Base-by-base conservation (phyloP, 2,888 invertebrate genomes). In the Anarsia innoxiella region DNA sequence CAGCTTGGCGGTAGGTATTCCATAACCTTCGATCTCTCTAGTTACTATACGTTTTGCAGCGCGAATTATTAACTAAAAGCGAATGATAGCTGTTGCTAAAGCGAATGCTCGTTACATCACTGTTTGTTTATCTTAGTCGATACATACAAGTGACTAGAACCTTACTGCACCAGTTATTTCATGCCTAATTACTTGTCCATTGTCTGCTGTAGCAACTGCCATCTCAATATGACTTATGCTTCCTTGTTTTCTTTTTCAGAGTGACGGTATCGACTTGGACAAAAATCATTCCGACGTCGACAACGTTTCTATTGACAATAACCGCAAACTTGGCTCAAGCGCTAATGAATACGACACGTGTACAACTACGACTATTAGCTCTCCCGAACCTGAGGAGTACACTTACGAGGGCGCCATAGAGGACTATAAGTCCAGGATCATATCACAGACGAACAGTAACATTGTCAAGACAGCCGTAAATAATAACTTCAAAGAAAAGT, bases 381-480 rank as follows among this genome's bases (percentile, higher is more conserved):
- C 91, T 29, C 89, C 90, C 1, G 90, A 91, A 69, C 89, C 89
- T 19, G 89, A 92, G 57, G 93, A 94, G 67, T 94, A 94, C 71
- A 94, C 94, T 0, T 95, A 94, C 68, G 94, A 95, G 72, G 91
- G 93, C 53, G 94, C 94, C 53, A 94, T 94, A 53, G 92, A 94
- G 63, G 92, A 93, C 51, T 95, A 95, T 73, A 92, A 94, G 53
- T 91, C 93, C 35, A 87, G 93, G 50, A 93, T 91, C 31, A 88
- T 91, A 53, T 88, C 89, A 25, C 85, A 87, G 54, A 87, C 88
- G 16, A 80, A 77, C 58, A 77, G 82, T 48, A 76, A 62, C 43
- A 76, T 80, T 27, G 67, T 80, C 40, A 79, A 82, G 64, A 79
- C 80, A 44, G 74, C 71, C 29, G 78, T 77, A 31, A 76, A 66